phyloP scores from a whole-genome alignment of 92 coral and sea anemone genomes.

The Parazoanthus swiftii region DNA sequence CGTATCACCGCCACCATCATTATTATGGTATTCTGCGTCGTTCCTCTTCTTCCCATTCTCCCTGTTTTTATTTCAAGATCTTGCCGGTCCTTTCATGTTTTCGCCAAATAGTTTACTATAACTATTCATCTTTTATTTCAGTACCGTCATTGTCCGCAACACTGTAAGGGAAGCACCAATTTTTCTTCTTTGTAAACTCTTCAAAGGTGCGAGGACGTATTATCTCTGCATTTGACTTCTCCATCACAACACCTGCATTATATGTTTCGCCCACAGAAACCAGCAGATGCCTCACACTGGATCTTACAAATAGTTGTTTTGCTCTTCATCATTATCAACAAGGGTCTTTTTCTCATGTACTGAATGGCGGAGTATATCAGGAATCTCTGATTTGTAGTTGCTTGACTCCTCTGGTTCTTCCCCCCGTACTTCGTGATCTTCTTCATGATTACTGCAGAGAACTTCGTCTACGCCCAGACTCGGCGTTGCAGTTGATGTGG shows the following conservation, averaged over 20 bases:
- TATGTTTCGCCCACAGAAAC: background rate
- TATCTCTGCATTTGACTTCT: background rate
- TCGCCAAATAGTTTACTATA: background rate
- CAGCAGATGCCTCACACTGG: background rate
- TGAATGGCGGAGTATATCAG: background rate
- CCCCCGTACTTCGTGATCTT: background rate
- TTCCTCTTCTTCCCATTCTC: background rate
- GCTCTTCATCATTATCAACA: background rate
- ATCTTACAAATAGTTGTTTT: background rate
- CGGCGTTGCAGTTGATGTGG: background rate
- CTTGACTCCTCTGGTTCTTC: background rate
- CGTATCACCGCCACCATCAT: background rate
- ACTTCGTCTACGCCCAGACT: background rate
- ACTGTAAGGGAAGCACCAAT: too few relatives aligned
- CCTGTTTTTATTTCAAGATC: background rate
- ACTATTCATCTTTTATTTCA: background rate
- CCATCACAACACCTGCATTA: too few relatives aligned
- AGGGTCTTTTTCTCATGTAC: background rate
- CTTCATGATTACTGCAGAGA: background rate
- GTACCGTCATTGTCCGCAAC: too few relatives aligned
- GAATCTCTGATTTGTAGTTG: background rate
- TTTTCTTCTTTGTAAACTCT: background rate
- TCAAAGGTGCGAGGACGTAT: background rate
- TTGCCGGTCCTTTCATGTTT: background rate
- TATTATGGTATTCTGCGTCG: background rate